Base-by-base conservation (phyloP, 2,888 invertebrate genomes). In the Troglohyphantes excavatus region DNA sequence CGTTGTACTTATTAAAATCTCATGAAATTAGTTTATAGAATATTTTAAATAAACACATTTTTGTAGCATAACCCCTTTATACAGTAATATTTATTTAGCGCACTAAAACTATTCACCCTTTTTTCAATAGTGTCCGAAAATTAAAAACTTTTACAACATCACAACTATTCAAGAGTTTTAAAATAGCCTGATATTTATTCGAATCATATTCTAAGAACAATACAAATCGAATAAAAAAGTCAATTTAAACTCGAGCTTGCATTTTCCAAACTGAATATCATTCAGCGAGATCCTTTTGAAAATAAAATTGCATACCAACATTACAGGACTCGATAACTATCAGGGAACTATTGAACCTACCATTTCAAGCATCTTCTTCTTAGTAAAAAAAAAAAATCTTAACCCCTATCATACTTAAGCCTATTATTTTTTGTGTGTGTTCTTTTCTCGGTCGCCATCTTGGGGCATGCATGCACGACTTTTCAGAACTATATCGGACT, bases 341-440 rank as follows among this genome's bases (percentile, higher is more conserved):
- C n/a, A 9, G 2, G 19, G 21, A 61, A n/a, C 33, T 61, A 19
- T 61, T 61, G 76, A 76, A 76, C 76, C 61, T 76, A 76, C 61
- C 19, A 76, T 76, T 76, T 61, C 76, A 61, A 19, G 59, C 11
- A 29, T 29, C 17, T 61, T 61, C 13, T 21, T 29, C 13, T 1
- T 11, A 43, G 39, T 29, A 72, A 72, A 23, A 46, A 72, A 43
- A 72, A 72, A 2, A 76, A 61, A 33, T 29, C 19, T 29, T 59
- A 75, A 33, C 29, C 19, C 33, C 33, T 61, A n/a, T 7, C 13
- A 7, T 17, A 26, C 46, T 53, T 6, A 63, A 61, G 3, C 23
- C 21, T 76, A 13, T 17, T 23, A 6, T 61, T 61, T 63, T 63
- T 33, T 17, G 13, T 63, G 5, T 21, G 7, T 63, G n/a, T 6